Evolutionary conservation across 1,140 invertebrate species (phyloP).

Genomic region (Cephus cinctus): DNA sequence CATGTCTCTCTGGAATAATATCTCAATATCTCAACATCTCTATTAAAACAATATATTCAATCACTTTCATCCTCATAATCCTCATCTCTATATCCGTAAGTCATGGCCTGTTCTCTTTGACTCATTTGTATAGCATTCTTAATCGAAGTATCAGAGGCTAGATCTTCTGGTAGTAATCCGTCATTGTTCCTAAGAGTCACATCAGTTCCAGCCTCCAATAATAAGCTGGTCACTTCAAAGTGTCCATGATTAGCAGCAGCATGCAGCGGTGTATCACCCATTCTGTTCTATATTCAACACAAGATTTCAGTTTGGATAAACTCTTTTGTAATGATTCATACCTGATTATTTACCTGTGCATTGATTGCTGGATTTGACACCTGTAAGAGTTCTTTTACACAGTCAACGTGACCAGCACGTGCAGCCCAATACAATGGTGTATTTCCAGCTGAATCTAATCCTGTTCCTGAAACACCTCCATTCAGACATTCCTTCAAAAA

Average conservation of each 20-base stretch:
- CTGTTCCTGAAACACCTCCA: constrained; percentile 68
- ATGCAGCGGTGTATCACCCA: constrained; percentile 66
- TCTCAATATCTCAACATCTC: no score
- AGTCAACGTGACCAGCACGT: constrained; percentile 61
- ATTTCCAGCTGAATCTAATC: constrained; percentile 68
- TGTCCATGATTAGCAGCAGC: constrained; percentile 62
- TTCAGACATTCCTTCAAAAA: constrained; percentile 66
- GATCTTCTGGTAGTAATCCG: constrained; percentile 55
- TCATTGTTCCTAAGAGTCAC: constrained; percentile 60
- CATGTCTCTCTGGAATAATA: no score
- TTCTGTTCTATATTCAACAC: constrained; percentile 52
- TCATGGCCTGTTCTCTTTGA: constrained; percentile 20
- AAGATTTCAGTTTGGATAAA: constrained; percentile 1
- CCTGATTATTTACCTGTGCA: constrained; percentile 46
- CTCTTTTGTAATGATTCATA: constrained; percentile 1
- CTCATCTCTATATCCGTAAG: constrained; percentile 36
- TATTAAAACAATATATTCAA: constrained; percentile 23
- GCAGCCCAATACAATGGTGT: constrained; percentile 72
- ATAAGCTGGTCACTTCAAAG: constrained; percentile 61
- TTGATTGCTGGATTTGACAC: constrained; percentile 51
- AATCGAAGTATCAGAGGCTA: constrained; percentile 54
- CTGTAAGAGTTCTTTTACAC: constrained; percentile 54
- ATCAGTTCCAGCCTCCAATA: constrained; percentile 62
- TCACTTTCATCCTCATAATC: constrained; percentile 51
- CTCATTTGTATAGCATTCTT: constrained; percentile 48